These are phyloP conservation scores for Ptiloglossa arizonensis DNA, from an alignment of 1,140 invertebrate species.

Conservation along the genomic window DNA sequence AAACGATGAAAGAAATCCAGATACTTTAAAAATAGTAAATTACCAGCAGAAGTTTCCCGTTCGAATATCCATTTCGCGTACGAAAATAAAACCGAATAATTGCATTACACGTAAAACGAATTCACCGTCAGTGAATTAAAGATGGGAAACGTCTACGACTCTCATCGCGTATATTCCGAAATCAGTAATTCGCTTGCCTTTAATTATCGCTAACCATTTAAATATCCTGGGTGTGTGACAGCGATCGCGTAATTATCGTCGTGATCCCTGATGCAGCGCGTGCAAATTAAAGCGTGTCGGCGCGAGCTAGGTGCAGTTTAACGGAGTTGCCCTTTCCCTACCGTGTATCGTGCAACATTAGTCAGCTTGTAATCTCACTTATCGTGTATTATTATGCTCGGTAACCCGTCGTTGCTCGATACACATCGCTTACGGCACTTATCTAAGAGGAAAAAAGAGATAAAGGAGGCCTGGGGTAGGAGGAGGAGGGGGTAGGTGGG, in stretches of 20 bases:
- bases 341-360: constrained; percentile 10
- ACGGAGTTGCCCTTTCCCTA: constrained; percentile 25
- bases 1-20: neutral
- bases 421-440: neutral
- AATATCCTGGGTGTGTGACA: constrained; percentile 40
- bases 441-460: neutral
- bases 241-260: constrained; percentile 51
- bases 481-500: no score
- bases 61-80: neutral
- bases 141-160: neutral
- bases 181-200: constrained; percentile 35
- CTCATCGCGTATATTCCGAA: neutral
- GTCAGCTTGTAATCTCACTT: constrained; percentile 31
- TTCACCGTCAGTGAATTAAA: neutral
- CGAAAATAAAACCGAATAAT: neutral
- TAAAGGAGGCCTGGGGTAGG: no score
- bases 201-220: constrained; percentile 64
- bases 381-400: constrained; percentile 11
- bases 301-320: constrained; percentile 24
- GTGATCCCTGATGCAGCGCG: constrained; percentile 36
- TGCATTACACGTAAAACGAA: neutral
- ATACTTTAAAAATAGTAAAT: no score
- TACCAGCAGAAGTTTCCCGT: no score
- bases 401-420: neutral
- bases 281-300: constrained; percentile 47